These are phyloP conservation scores for Daktulosphaira vitifoliae DNA, from an alignment of 1,140 invertebrate species.

Conservation along the genomic window DNA sequence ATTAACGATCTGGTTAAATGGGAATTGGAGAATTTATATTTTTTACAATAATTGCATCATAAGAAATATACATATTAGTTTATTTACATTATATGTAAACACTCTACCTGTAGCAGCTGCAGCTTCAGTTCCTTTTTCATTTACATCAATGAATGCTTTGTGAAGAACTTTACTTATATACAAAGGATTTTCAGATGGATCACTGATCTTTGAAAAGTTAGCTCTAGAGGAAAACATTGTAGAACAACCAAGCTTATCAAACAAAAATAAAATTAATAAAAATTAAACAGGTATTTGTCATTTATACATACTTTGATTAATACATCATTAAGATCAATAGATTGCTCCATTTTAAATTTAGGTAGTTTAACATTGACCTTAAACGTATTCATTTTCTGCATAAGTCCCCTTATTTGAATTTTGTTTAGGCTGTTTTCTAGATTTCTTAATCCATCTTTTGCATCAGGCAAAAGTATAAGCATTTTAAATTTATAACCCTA, in stretches of 20 bases:
- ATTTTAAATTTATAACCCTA: conserved; percentile 18
- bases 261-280: no score
- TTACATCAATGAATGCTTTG: conserved; percentile 57
- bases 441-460: conserved; percentile 11
- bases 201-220: conserved; percentile 12
- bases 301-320: background rate
- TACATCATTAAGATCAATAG: background rate
- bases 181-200: conserved; percentile 37
- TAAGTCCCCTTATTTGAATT: conserved; percentile 5
- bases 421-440: conserved; percentile 16
- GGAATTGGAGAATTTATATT: no score
- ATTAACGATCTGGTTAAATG: no score
- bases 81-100: no score
- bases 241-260: conserved; percentile 7
- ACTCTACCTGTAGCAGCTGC: conserved; percentile 54
- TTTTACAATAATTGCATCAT: no score
- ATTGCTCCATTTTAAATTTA: conserved; percentile 17
- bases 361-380: conserved; percentile 22
- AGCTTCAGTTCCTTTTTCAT: conserved; percentile 59
- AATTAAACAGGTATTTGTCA: background rate
- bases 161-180: conserved; percentile 51
- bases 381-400: background rate
- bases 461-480: conserved; percentile 15
- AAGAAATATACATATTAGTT: no score
- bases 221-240: conserved; percentile 7